A percentile compares a stretch with the other conserved stretches of the same genome.
Conservation (phyloP, 2,113 vertebrate species). For the Empidonax traillii region DNA sequence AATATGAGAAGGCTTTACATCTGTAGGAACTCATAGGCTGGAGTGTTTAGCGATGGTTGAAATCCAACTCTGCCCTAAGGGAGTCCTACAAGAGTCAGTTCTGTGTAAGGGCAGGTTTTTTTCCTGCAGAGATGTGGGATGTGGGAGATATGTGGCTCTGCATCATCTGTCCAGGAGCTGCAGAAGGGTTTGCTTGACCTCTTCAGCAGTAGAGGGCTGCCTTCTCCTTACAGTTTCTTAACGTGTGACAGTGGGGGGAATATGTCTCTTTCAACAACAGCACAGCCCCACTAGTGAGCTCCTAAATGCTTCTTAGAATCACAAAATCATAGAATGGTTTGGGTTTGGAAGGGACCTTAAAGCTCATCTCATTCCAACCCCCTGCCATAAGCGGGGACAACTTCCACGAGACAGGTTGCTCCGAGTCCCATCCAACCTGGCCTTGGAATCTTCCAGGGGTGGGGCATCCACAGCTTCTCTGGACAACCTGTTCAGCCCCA, state of each 20-base stretch:
- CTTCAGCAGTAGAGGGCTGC: neutral
- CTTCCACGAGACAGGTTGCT: neutral
- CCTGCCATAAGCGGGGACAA: neutral
- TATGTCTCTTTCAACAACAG: neutral
- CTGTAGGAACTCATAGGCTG: neutral
- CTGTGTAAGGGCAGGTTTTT: neutral
- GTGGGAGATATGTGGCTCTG: neutral
- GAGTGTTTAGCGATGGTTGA: neutral
- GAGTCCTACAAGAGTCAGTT: neutral
- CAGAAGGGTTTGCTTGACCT: neutral
- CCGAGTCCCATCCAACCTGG: neutral
- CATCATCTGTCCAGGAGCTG: accelerated
- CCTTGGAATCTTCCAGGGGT: neutral
- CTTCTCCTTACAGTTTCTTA: neutral
- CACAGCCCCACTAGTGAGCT: accelerated
- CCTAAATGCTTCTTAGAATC: neutral
- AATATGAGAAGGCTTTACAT: neutral
- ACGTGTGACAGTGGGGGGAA: neutral
- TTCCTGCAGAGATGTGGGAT: neutral
- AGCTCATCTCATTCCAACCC: neutral
- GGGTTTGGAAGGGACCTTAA: neutral
- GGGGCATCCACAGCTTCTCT: neutral
- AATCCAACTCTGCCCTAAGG: neutral
- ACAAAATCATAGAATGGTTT: neutral
- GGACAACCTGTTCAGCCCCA: neutral